A percentile compares a stretch with the other conserved stretches of the same genome.
phyloP scores from a whole-genome alignment of 2,113 vertebrate genomes.

The Halcyon senegalensis region DNA sequence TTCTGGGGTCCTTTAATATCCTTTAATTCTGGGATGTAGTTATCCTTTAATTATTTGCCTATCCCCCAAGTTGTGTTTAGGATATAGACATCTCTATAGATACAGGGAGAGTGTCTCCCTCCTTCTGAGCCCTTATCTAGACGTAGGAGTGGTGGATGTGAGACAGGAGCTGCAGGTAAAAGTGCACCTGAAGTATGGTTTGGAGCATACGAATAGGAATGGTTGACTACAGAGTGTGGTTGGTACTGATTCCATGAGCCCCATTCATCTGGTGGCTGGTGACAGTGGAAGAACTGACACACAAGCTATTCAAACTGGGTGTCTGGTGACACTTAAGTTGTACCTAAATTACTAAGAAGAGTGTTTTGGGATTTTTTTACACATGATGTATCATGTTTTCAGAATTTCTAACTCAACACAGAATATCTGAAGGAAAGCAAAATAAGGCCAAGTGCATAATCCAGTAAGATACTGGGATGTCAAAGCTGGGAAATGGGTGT shows the following conservation, averaged over 20 bases:
- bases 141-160: not conserved
- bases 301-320: rapidly evolving
- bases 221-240: not conserved
- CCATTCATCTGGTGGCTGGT: not conserved
- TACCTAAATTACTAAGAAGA: not conserved
- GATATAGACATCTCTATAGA: rapidly evolving
- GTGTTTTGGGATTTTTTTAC: not conserved
- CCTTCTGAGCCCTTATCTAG: too few species aligned
- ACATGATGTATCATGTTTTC: rapidly evolving
- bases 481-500: not conserved
- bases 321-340: rapidly evolving
- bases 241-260: rapidly evolving
- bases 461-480: not conserved
- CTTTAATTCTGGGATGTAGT: not conserved
- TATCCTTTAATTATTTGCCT: not conserved
- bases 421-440: not conserved
- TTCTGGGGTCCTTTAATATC: not conserved
- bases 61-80: rapidly evolving
- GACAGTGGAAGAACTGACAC: not conserved
- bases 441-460: not conserved
- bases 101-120: rapidly evolving
- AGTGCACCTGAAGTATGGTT: rapidly evolving
- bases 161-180: not conserved
- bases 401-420: not conserved
- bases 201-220: rapidly evolving